A percentile compares a stretch with the other conserved stretches of the same genome.
These are phyloP conservation scores for Poecilus cupreus DNA, from an alignment of 2,888 invertebrate genomes.

Conservation along the genomic window DNA sequence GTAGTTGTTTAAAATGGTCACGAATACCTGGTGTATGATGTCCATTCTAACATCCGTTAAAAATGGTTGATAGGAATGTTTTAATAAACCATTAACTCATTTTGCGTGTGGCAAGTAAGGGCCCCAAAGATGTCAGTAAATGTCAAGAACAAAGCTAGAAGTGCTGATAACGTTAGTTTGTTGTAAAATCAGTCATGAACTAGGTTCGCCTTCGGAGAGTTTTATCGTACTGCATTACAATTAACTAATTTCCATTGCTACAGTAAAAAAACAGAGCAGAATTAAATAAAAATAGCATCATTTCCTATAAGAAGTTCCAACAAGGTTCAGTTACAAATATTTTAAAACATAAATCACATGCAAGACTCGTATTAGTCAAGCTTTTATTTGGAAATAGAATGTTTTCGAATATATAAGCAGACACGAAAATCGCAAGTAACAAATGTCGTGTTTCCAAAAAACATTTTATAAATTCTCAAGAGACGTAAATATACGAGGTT, in stretches of 20 bases:
- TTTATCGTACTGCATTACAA: not conserved
- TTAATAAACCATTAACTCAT: too few relatives aligned
- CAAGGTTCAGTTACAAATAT: not conserved
- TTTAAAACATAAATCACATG: conserved; percentile 17
- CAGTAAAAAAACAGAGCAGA: not conserved
- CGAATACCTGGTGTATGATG: too few relatives aligned
- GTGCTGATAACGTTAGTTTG: too few relatives aligned
- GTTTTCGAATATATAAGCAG: conserved; percentile 12
- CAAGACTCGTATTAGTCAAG: conserved; percentile 20
- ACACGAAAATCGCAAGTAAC: conserved; percentile 30
- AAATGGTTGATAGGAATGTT: too few relatives aligned
- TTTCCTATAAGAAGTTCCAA: not conserved
- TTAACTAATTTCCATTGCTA: not conserved
- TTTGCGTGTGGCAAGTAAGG: too few relatives aligned
- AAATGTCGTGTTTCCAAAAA: conserved; percentile 32
- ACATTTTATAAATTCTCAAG: conserved; percentile 18
- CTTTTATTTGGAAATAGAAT: conserved; percentile 12
- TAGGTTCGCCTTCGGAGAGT: not conserved
- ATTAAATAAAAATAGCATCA: not conserved
- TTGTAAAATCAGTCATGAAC: too few relatives aligned
- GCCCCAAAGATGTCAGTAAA: too few relatives aligned
- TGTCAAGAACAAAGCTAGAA: too few relatives aligned
- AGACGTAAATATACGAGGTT: conserved; percentile 10
- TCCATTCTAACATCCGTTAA: too few relatives aligned
- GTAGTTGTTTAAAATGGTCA: too few relatives aligned